A percentile compares a stretch with the other conserved stretches of the same genome.
Conservation (phyloP, 2,888 invertebrate genomes). For the Trachelus stipa region DNA sequence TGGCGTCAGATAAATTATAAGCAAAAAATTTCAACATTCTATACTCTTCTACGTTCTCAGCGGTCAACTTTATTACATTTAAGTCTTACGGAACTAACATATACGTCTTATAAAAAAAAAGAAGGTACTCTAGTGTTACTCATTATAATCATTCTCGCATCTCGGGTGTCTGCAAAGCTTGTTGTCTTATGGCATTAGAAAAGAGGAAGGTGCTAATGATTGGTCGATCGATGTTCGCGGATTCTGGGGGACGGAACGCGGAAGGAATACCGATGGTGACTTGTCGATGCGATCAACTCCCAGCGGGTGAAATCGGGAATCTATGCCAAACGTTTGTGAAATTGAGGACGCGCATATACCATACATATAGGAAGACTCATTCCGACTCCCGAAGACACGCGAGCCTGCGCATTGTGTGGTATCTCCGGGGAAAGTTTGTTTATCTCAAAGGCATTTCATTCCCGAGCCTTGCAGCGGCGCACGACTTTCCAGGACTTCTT, state of each 20-base stretch:
- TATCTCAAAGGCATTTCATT: slow-evolving; percentile 47
- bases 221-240: not conserved
- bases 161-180: not conserved
- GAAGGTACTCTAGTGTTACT: not conserved
- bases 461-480: slow-evolving; percentile 34
- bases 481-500: slow-evolving; percentile 40
- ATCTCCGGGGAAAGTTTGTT: slow-evolving; percentile 50
- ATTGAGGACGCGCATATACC: slow-evolving; percentile 53
- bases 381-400: slow-evolving; percentile 3
- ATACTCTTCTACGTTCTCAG: not conserved
- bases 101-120: not conserved
- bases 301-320: slow-evolving; percentile 57
- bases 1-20: slow-evolving; percentile 51
- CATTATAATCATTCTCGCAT: not conserved
- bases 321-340: slow-evolving; percentile 62
- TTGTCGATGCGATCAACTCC: slow-evolving; percentile 31
- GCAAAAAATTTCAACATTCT: slow-evolving; percentile 25
- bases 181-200: not conserved
- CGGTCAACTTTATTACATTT: not conserved
- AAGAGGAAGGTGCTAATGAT: not conserved
- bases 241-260: not conserved
- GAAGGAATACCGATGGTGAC: slow-evolving; percentile 20
- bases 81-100: slow-evolving; percentile 7
- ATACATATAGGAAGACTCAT: slow-evolving; percentile 9
- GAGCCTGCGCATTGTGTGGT: slow-evolving; percentile 29